Base-by-base conservation (phyloP, 2,888 invertebrate genomes). In the Capitulum mitella region DNA sequence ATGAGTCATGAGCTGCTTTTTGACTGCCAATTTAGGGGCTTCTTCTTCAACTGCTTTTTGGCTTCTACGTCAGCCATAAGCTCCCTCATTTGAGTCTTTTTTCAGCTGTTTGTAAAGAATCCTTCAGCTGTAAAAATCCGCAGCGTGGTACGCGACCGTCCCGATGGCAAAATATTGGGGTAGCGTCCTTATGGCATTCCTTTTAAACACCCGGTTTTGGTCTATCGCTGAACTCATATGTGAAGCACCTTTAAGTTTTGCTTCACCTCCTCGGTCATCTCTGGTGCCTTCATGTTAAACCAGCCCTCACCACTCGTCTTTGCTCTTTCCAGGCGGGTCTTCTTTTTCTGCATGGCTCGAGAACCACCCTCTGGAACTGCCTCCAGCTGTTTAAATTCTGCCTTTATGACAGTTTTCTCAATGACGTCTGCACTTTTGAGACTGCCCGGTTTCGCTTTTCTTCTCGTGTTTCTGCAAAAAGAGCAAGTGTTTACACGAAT, bases 191-290 rank as follows among this genome's bases (percentile, higher is more conserved):
- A 81, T 80, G 77, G 80, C 80, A 5, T 43, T 79, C 48, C 77
- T 80, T 76, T 82, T 82, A 78, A 77, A 82, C 46, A 79, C 80
- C 34, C 91, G 92, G 85, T 97, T 97, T 0, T 97, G 94, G 87
- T 98, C 93, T 22, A 98, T 86, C 0, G 90, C 93, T 0, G 94
- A 93, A 83, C 98, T 90, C 97, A 98, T 97, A 87, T 94, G 92
- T 94, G 92, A 1, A 99, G 87, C 22, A 97, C 88, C 87, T 93
- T 91, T 22, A 99, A 87, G 86, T 98, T 97, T 84, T 92, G 92
- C 85, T 92, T 92, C 77, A 92, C 87, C 85, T 97, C 96, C 46
- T 94, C 93, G 0, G 95, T 97, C 83, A 97, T 85, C 86, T 97
- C 96, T 26, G 94, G 91, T 0, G 94, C 94, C 22, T 92, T 91